Conservation (phyloP, 2,113 vertebrate species). For the Furnarius figulus region DNA sequence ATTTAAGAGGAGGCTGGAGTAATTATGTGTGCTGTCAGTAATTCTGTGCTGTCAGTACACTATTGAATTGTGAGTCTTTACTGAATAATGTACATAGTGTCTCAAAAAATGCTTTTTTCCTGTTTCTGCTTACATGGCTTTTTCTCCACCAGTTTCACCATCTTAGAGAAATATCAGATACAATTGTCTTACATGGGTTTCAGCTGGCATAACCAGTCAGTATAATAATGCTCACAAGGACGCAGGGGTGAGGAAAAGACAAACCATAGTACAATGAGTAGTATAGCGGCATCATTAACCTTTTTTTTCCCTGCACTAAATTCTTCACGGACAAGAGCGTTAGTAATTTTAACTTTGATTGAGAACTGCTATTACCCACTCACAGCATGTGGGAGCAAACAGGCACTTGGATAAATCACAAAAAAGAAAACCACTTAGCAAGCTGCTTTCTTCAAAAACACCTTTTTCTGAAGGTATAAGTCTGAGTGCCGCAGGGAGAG, state of each 20-base stretch:
- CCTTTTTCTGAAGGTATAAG: slow-evolving; percentile 35
- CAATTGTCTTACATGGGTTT: background rate
- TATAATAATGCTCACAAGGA: background rate
- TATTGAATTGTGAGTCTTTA: background rate
- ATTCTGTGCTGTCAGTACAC: background rate
- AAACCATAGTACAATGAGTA: slow-evolving; percentile 16
- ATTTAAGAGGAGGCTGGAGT: background rate
- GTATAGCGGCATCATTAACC: background rate
- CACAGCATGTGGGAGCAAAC: slow-evolving; percentile 46
- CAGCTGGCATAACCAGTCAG: background rate
- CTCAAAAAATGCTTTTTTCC: background rate
- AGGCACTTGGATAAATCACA: slow-evolving; percentile 51
- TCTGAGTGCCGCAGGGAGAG: background rate
- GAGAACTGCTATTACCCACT: slow-evolving; percentile 58
- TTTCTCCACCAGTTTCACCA: background rate
- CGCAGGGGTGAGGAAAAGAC: background rate
- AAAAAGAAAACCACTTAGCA: slow-evolving; percentile 28
- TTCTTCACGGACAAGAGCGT: slow-evolving; percentile 37
- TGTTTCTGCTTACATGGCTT: background rate
- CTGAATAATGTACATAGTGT: background rate
- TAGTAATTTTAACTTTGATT: slow-evolving; percentile 58
- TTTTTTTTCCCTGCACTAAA: background rate
- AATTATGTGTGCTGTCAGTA: background rate
- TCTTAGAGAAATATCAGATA: background rate
- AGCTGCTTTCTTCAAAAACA: slow-evolving; percentile 26